Evolutionary conservation across 2,797 vertebrate genomes (phyloP).

Genomic region (Euthynnus affinis): DNA sequence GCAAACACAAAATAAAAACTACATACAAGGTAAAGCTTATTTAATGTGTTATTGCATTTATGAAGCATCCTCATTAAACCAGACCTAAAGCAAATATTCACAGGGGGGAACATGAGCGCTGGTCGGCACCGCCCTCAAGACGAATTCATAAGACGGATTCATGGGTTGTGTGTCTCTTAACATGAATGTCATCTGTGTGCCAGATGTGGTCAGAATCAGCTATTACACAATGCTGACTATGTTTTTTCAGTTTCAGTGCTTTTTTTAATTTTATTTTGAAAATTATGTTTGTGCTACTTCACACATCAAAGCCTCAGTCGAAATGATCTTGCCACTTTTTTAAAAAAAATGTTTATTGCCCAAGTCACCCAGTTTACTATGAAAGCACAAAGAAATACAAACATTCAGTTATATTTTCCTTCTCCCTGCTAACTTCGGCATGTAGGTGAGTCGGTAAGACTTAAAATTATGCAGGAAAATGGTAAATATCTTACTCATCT

Average conservation of each 20-base stretch:
- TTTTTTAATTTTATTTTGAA: not conserved
- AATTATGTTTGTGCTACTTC: not conserved
- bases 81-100: not conserved
- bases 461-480: slow-evolving; percentile 48
- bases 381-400: slow-evolving; percentile 69
- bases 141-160: too few species aligned
- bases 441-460: not conserved
- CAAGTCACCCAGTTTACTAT: slow-evolving; percentile 46
- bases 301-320: slow-evolving; percentile 10
- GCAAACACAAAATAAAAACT: slow-evolving; percentile 9
- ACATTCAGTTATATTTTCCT: slow-evolving; percentile 13
- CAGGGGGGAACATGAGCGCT: not conserved
- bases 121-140: too few species aligned
- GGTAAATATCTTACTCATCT: slow-evolving; percentile 13
- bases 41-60: not conserved
- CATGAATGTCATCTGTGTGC: not conserved
- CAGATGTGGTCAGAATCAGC: not conserved
- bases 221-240: not conserved
- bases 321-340: not conserved
- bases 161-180: not conserved
- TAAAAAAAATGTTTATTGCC: slow-evolving; percentile 3
- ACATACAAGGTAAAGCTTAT: not conserved
- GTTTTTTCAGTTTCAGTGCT: not conserved
- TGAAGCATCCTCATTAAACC: not conserved
- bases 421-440: slow-evolving; percentile 21